These are phyloP conservation scores for Criorhina ranunculi DNA, from an alignment of 2,888 invertebrate species.

Conservation along the genomic window DNA sequence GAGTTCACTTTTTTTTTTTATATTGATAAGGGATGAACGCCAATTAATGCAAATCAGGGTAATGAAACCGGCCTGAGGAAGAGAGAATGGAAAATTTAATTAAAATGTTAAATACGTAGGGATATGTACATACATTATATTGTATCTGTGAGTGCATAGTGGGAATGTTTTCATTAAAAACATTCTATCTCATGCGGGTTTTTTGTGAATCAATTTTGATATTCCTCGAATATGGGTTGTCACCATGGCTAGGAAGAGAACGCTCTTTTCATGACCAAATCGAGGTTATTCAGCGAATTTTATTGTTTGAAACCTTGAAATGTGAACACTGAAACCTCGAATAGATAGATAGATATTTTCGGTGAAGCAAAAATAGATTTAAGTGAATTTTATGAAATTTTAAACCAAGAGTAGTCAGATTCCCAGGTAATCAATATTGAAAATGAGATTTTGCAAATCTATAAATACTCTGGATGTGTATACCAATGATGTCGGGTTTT, in stretches of 20 bases:
- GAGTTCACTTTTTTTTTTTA: neutral
- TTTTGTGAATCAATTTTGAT: conserved; percentile 16
- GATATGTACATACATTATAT: too few relatives aligned
- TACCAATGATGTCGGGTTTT: too few relatives aligned
- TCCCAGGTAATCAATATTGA: too few relatives aligned
- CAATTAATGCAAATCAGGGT: conserved; percentile 69
- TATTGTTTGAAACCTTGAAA: conserved; percentile 1
- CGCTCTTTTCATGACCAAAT: neutral
- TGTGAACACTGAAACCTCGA: neutral
- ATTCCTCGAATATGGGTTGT: conserved; percentile 36
- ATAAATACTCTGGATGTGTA: too few relatives aligned
- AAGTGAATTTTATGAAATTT: neutral
- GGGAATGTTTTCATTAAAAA: conserved; percentile 4
- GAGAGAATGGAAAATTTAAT: conserved; percentile 63
- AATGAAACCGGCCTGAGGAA: conserved; percentile 25
- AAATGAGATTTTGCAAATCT: too few relatives aligned
- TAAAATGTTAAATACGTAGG: conserved; percentile 44
- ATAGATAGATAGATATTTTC: neutral
- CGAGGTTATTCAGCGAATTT: conserved; percentile 4
- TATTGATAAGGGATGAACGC: conserved; percentile 71
- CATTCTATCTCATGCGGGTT: conserved; percentile 28
- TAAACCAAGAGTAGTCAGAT: too few relatives aligned
- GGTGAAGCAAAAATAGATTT: neutral
- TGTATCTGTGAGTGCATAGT: neutral
- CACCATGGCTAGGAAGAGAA: neutral